Evolutionary conservation across 1,140 invertebrate genomes (phyloP), one percentile per base, ranked within the genome.

Genomic region (Drosophila willistoni): DNA sequence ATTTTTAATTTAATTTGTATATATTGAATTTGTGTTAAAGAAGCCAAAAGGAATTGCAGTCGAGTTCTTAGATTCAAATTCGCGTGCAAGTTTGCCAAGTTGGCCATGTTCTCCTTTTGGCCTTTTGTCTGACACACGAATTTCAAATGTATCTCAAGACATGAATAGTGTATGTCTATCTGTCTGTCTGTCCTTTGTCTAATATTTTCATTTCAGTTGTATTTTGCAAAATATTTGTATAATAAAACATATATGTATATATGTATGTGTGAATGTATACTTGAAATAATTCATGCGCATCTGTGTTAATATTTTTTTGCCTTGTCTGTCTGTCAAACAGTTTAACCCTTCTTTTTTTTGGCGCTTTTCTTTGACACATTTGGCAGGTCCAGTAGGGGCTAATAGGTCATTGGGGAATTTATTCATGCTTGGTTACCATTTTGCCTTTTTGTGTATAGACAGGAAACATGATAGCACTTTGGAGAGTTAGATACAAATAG

Each of bases 221-320:
- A 36, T 47, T 12, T 10, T 22, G 41, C 36, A 51, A 41, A 12
- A 39, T 39, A 13, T 39, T 39, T 39, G 36, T 39, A 39, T 12
- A 36, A 36, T 10, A 10, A 36, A 36, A 36, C 36, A 39, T 39
- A 39, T 13, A 9, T 36, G 7, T 36, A 64, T 56, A 13, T 57
- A 13, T 60, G 41, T 41, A 65, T 66, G 71, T 57, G 10, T 60
- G 41, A 36, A 65, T 66, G 71, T 41, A 65, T 66, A 68, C 47
- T 73, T 69, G 61, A 47, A 86, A 81, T 81, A 78, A 85, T 79
- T 85, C 82, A 86, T 76, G 82, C 82, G 78, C 68, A 85, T 81
- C 71, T 72, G 74, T 76, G 74, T 73, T 86, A 85, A 85, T 79
- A 72, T 80, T 73, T 51, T 29, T 51, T 51, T 12, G 9, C 7